phyloP scores from a whole-genome alignment of 2,888 invertebrate species.

The Thyatira batis region DNA sequence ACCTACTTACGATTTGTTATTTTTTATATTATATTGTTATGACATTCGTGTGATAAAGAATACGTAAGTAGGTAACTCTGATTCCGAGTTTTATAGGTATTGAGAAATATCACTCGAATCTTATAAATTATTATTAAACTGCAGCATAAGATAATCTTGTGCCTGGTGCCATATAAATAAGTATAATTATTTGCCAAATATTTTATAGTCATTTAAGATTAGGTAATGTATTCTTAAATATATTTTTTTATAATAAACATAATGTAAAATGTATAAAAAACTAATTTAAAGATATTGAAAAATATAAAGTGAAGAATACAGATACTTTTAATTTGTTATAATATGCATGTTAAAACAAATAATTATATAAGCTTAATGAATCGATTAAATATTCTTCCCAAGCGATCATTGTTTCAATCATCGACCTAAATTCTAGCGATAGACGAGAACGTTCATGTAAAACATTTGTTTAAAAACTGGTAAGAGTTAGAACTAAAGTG shows the following conservation, averaged over 20 bases:
- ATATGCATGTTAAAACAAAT: background rate
- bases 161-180: background rate
- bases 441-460: too few species aligned
- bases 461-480: too few species aligned
- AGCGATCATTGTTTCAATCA: background rate
- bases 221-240: conserved; percentile 1
- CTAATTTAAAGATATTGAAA: background rate
- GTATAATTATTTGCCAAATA: background rate
- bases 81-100: too few species aligned
- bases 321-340: too few species aligned
- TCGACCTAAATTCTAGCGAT: too few species aligned
- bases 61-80: background rate
- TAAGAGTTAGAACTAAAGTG: too few species aligned
- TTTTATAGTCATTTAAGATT: background rate
- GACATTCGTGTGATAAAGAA: background rate
- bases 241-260: conserved; percentile 1
- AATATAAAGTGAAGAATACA: background rate
- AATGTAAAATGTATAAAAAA: background rate
- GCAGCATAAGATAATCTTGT: too few species aligned
- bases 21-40: conserved; percentile 2
- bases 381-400: background rate
- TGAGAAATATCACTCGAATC: too few species aligned
- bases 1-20: background rate
- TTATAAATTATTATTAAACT: too few species aligned
- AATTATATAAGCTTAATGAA: background rate